Percentiles rank a stretch among this genome's conserved stretches.
These are phyloP conservation scores for Pyrochroa serraticornis DNA, from an alignment of 2,888 invertebrate species.

Conservation along the genomic window DNA sequence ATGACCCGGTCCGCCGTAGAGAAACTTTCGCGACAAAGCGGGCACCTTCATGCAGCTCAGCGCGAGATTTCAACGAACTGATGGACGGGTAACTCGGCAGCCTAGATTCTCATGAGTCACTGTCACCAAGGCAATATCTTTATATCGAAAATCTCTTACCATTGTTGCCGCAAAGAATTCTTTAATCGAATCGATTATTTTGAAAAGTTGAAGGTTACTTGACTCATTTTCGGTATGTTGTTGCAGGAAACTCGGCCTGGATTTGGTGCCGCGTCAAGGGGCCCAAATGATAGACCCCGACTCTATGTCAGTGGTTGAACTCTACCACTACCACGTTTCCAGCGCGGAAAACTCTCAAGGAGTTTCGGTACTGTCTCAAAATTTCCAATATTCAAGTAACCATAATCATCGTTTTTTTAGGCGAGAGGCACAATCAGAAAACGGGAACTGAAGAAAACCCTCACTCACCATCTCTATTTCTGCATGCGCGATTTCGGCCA, in stretches of 20 bases:
- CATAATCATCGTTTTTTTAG: conserved; percentile 44
- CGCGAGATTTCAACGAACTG: too few species aligned
- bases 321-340: conserved; percentile 81
- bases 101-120: conserved; percentile 3
- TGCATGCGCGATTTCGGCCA: conserved; percentile 89
- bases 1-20: neutral
- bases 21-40: too few species aligned
- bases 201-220: conserved; percentile 1
- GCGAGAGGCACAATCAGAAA: conserved; percentile 64
- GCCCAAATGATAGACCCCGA: conserved; percentile 91
- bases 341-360: conserved; percentile 75
- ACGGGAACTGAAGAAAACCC: conserved; percentile 63
- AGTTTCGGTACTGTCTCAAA: conserved; percentile 66
- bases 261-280: conserved; percentile 89
- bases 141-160: too few species aligned
- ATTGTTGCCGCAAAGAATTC: too few species aligned
- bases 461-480: conserved; percentile 82
- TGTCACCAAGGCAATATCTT: neutral
- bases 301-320: conserved; percentile 84
- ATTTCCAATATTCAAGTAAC: neutral
- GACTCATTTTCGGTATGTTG: conserved; percentile 18
- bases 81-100: too few species aligned
- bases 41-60: too few species aligned
- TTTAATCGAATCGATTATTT: too few species aligned
- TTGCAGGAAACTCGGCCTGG: conserved; percentile 87